Evolutionary conservation across 1,140 invertebrate species (phyloP).

Genomic region (Monochamus saltuarius): DNA sequence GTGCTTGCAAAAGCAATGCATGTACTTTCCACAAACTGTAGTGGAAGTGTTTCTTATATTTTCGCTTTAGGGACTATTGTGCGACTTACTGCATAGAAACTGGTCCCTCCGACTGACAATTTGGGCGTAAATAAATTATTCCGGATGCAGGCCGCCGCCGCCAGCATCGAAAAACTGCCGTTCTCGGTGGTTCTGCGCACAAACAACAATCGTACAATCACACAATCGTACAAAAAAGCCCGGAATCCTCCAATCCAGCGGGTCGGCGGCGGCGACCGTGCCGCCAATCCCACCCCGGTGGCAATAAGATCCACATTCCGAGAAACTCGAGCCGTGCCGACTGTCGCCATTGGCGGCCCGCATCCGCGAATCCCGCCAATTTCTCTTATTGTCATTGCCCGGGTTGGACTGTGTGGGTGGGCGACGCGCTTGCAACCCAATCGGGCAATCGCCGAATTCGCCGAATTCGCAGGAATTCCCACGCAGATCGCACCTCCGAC

Average conservation of each 20-base stretch:
- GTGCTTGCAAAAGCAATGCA: too few species aligned
- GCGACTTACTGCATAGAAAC: too few species aligned
- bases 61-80: too few species aligned
- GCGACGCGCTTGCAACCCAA: constrained; percentile 17
- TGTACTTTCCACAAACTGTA: too few species aligned
- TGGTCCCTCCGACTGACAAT: too few species aligned
- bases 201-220: constrained; percentile 9
- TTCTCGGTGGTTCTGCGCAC: constrained; percentile 45
- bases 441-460: constrained; percentile 39
- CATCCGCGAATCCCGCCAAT: constrained; percentile 45
- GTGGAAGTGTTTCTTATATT: too few species aligned
- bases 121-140: too few species aligned
- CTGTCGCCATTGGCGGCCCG: constrained; percentile 39
- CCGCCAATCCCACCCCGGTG: constrained; percentile 17
- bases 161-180: too few species aligned
- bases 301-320: constrained; percentile 41
- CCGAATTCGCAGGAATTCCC: too few species aligned
- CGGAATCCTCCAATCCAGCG: constrained; percentile 11
- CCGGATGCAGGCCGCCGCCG: too few species aligned
- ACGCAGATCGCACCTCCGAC: too few species aligned
- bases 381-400: constrained; percentile 46
- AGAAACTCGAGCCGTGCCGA: constrained; percentile 38
- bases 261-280: background rate
- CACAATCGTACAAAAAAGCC: constrained; percentile 19
- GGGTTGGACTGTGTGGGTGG: constrained; percentile 32